Evolutionary conservation across 1,140 invertebrate genomes (phyloP).

Genomic region (Drosophila melanogaster): DNA sequence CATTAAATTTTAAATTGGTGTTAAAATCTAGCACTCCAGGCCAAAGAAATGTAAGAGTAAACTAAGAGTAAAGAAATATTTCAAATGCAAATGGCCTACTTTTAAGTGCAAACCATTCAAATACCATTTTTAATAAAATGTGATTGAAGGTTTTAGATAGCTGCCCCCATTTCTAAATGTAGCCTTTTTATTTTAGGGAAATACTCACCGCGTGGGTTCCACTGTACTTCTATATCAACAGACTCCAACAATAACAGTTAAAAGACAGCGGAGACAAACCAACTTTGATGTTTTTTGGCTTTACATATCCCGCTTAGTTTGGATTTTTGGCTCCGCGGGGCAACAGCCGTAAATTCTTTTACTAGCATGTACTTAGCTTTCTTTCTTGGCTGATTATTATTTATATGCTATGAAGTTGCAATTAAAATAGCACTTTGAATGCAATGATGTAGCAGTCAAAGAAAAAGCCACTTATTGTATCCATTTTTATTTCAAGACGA

Average conservation of each 20-base stretch:
- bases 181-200: not conserved
- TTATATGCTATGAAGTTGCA: slow-evolving; percentile 12
- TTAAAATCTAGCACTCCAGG: too few relatives aligned
- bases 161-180: not conserved
- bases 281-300: slow-evolving; percentile 32
- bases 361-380: not conserved
- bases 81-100: too few relatives aligned
- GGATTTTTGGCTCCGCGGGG: not conserved
- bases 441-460: too few relatives aligned
- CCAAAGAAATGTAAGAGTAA: too few relatives aligned
- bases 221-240: not conserved
- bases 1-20: too few relatives aligned
- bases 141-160: not conserved
- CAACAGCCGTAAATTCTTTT: not conserved
- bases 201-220: not conserved
- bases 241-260: not conserved
- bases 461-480: too few relatives aligned
- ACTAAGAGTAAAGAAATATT: too few relatives aligned
- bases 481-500: too few relatives aligned
- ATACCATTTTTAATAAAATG: too few relatives aligned
- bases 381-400: slow-evolving; percentile 4
- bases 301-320: slow-evolving; percentile 6
- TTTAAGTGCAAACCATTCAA: too few relatives aligned
- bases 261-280: slow-evolving; percentile 1
- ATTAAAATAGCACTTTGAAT: slow-evolving; percentile 42